Base-by-base conservation (phyloP, 2,113 vertebrate genomes). In the Phodopus roborovskii region DNA sequence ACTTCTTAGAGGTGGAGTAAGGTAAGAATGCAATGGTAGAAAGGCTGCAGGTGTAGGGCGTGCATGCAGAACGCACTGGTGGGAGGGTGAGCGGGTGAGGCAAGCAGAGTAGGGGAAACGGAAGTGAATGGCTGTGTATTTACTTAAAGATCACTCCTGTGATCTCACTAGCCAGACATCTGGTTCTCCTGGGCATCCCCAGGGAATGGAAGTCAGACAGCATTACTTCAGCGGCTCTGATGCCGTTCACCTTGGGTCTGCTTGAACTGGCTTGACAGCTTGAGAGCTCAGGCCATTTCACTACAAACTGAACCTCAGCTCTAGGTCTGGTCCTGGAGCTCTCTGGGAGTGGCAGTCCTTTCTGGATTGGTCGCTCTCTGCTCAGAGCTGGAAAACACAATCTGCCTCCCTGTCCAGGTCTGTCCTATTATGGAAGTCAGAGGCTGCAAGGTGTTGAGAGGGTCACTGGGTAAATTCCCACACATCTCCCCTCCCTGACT, bases 81-180 rank as follows among this genome's bases (percentile, higher is more conserved):
- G 33, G 13, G 66, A 71, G 48, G 66, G 83, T 73, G 28, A 60
- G 64, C 60, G 12, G 45, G 66, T 2, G 12, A 88, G 33, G 77
- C 24, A 26, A 85, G 66, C 56, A 8, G 89, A 77, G 92, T 9
- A 19, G 33, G 79, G 81, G 90, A 81, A 96, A 84, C 0, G 9
- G 93, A 89, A 96, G 90, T 83, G 93, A 96, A 79, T 75, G 83
- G 86, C 74, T 93, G 53, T 45, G 74, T 95, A 86, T 96, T 95
- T 97, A 96, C 96, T 96, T 89, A 94, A 96, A 92, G 90, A 94
- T 93, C 90, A 92, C 91, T 96, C 78, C 3, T 0, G 70, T 85
- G 94, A 95, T 94, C 95, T 96, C 96, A 91, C 94, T 97, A 96
- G 96, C 93, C 85, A 97, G 95, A 97, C 95, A 95, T 89, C 81